Evolutionary conservation across 2,888 invertebrate genomes (phyloP).

Genomic region (Rotaria sp.): DNA sequence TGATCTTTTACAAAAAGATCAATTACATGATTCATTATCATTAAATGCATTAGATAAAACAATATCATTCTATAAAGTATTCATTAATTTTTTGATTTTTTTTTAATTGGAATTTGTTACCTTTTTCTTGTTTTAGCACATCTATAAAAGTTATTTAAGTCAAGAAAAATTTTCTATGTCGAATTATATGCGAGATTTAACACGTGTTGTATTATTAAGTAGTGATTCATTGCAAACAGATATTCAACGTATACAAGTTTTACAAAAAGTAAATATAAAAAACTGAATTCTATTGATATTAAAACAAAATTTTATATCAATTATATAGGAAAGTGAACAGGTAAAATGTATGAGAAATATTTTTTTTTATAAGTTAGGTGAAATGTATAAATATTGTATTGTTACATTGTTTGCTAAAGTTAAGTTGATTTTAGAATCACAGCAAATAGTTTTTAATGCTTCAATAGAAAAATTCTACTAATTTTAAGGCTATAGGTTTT

Average conservation of each 20-base stretch:
- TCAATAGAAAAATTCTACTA: too few species aligned
- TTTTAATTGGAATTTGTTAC: too few species aligned
- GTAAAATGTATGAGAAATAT: not conserved
- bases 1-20: constrained; percentile 78
- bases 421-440: too few species aligned
- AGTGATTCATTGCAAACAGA: constrained; percentile 69
- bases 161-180: constrained; percentile 61
- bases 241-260: constrained; percentile 61
- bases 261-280: constrained; percentile 59
- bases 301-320: too few species aligned
- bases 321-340: not conserved
- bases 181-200: constrained; percentile 64
- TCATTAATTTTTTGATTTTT: not conserved
- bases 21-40: constrained; percentile 60
- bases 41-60: constrained; percentile 79
- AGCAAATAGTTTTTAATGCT: too few species aligned
- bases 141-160: constrained; percentile 68
- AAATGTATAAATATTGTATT: not conserved
- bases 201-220: constrained; percentile 64
- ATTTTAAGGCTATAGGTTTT: too few species aligned
- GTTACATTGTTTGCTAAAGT: too few species aligned
- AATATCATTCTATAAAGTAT: constrained; percentile 59
- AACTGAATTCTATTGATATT: too few species aligned
- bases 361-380: not conserved
- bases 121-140: not conserved